Percentiles rank a stretch among this genome's conserved stretches.
These are phyloP conservation scores for Pterocles gutturalis DNA, from an alignment of 2,113 vertebrate species.

Conservation along the genomic window DNA sequence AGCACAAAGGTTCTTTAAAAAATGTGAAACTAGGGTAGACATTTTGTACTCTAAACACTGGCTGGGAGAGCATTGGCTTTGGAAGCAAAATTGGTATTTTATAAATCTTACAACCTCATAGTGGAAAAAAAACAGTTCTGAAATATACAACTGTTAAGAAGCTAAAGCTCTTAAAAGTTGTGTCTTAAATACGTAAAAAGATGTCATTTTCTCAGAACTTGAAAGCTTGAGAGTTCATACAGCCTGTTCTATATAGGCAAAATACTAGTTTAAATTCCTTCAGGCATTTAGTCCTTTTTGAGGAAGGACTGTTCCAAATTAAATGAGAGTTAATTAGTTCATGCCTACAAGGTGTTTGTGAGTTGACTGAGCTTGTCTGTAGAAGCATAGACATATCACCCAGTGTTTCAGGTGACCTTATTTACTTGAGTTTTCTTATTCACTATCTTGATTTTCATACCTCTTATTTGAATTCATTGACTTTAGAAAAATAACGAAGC, in stretches of 20 bases:
- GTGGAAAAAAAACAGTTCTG: not conserved
- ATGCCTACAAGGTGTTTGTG: slow-evolving; percentile 29
- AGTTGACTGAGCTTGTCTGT: slow-evolving; percentile 56
- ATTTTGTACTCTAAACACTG: not conserved
- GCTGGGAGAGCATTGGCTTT: not conserved
- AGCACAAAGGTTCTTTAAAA: not conserved
- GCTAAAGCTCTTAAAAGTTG: not conserved
- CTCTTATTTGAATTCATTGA: not conserved
- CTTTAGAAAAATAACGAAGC: not conserved
- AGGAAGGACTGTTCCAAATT: slow-evolving; percentile 46
- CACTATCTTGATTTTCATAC: not conserved
- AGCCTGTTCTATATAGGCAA: slow-evolving; percentile 2
- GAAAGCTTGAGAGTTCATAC: slow-evolving; percentile 6
- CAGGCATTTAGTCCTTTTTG: slow-evolving; percentile 6
- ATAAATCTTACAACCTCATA: not conserved
- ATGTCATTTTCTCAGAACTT: not conserved
- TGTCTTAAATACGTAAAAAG: not conserved
- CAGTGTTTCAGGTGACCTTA: slow-evolving; percentile 28
- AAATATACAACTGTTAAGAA: not conserved
- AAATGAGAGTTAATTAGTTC: slow-evolving; percentile 52
- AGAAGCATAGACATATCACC: not conserved
- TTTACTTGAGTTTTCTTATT: not conserved
- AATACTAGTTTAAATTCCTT: slow-evolving; percentile 39
- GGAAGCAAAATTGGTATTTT: not conserved
- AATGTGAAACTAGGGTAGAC: not conserved